Percentiles rank a stretch among this genome's conserved stretches.
Evolutionary conservation across 2,113 vertebrate species (phyloP).

Genomic region (Zingel zingel): DNA sequence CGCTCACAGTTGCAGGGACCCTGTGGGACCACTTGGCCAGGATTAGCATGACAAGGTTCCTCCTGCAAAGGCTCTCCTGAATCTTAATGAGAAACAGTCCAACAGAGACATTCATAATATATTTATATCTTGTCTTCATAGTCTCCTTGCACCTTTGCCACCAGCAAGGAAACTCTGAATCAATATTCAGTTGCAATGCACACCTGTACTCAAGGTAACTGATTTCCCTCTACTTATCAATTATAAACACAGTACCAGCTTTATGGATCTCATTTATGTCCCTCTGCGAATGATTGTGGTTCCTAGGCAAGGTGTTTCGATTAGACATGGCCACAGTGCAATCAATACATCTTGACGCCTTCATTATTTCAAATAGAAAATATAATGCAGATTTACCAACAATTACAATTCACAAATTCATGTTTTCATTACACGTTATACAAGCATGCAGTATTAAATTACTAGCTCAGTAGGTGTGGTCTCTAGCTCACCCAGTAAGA

Average conservation of each 20-base stretch:
- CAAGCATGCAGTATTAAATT: not conserved
- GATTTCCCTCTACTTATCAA: conserved; percentile 70
- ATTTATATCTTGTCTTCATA: conserved; percentile 76
- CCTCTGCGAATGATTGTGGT: conserved; percentile 18
- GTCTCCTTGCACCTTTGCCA: conserved; percentile 75
- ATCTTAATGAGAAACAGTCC: conserved; percentile 76
- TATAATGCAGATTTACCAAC: not conserved
- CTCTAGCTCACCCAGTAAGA: too few relatives aligned
- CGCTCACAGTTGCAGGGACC: conserved; percentile 59
- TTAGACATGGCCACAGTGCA: not conserved
- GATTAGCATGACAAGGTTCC: conserved; percentile 80
- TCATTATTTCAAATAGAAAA: conserved; percentile 28
- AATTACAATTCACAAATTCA: not conserved
- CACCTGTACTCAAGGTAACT: conserved; percentile 74
- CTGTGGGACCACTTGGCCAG: conserved; percentile 76
- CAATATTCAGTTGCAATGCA: conserved; percentile 76
- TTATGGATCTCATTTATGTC: conserved; percentile 39
- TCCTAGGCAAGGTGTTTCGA: conserved; percentile 22
- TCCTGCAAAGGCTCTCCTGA: conserved; percentile 58
- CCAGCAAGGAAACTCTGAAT: conserved; percentile 81
- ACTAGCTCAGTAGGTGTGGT: too few relatives aligned
- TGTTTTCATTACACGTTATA: conserved; percentile 4
- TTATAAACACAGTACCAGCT: conserved; percentile 58
- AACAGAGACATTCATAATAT: conserved; percentile 77
- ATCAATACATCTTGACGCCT: conserved; percentile 32